Evolutionary conservation across 1,140 invertebrate species (phyloP), one percentile per base, ranked within the genome.

Genomic region (Zaprionus vittiger): DNA sequence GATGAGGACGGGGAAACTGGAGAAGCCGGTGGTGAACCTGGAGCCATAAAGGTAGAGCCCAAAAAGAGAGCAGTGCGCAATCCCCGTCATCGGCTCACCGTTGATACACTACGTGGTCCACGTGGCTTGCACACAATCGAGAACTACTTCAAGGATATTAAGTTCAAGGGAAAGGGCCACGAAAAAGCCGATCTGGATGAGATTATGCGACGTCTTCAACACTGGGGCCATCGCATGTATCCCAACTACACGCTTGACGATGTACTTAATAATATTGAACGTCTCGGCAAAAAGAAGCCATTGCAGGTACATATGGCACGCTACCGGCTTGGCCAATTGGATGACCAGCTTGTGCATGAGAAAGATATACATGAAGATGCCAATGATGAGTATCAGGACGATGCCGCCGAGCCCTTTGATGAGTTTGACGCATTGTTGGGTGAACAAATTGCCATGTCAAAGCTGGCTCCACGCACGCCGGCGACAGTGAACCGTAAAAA

Each of bases 191-290:
- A 99, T 94, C 93, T 99, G 15, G 95, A 97, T 89, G 91, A 95
- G 56, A 93, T 99, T 0, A 94, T 99, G 93, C 95, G 96, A 47
- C 96, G 95, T 79, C 86, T 99, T 61, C 97, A 99, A 83, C 98
- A 99, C 84, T 99, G 98, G 98, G 96, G 96, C 2, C 97, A 99
- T 92, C 94, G 98, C 69, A 91, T 99, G 52, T 98, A 96, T 94
- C 98, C 98, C 1, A 98, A 96, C 87, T 96, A 96, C 80, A 94
- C 96, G 20, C 98, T 98, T 94, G 96, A 97, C 89, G 97, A 98
- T 92, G 96, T 96, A 72, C 93, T 98, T 1, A 95, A 96, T 63
- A 96, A 96, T 93, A 94, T 97, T 60, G 98, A 98, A 91, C 95
- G 94, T 55, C 93, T 99, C 1, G 98, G 98, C 1, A 94, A 94